These are phyloP conservation scores for Pygmarrhopalites habei DNA, from an alignment of 1,140 invertebrate genomes.

Conservation along the genomic window DNA sequence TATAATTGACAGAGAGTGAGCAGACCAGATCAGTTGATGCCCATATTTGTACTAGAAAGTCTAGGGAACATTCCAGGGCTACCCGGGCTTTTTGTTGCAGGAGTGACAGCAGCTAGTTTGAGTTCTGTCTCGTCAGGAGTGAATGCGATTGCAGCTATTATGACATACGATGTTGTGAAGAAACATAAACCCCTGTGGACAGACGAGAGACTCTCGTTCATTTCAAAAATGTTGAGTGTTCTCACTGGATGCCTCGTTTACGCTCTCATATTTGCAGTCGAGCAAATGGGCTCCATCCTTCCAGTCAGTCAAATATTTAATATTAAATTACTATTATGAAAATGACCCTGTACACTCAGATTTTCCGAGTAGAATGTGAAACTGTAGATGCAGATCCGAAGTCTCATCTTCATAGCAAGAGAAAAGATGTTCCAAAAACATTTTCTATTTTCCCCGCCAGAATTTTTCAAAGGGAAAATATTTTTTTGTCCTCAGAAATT, in stretches of 20 bases:
- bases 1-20: conserved; percentile 1
- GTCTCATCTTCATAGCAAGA: too few relatives aligned
- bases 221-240: conserved; percentile 21
- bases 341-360: too few relatives aligned
- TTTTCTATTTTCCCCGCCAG: too few relatives aligned
- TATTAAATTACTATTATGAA: not conserved
- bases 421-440: too few relatives aligned
- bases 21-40: conserved; percentile 45
- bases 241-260: conserved; percentile 19
- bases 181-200: conserved; percentile 11
- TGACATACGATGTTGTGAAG: conserved; percentile 30
- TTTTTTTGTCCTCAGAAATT: too few relatives aligned
- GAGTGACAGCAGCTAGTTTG: conserved; percentile 52
- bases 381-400: too few relatives aligned
- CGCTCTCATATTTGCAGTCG: conserved; percentile 23
- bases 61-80: conserved; percentile 46
- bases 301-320: not conserved
- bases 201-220: not conserved
- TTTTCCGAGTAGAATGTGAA: too few relatives aligned
- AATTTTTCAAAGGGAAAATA: too few relatives aligned
- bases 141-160: conserved; percentile 28
- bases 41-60: conserved; percentile 51
- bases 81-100: conserved; percentile 52
- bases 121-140: conserved; percentile 30
- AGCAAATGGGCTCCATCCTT: conserved; percentile 19